Conservation (phyloP, 2,797 vertebrate species). For the Lithobates sylvaticus region DNA sequence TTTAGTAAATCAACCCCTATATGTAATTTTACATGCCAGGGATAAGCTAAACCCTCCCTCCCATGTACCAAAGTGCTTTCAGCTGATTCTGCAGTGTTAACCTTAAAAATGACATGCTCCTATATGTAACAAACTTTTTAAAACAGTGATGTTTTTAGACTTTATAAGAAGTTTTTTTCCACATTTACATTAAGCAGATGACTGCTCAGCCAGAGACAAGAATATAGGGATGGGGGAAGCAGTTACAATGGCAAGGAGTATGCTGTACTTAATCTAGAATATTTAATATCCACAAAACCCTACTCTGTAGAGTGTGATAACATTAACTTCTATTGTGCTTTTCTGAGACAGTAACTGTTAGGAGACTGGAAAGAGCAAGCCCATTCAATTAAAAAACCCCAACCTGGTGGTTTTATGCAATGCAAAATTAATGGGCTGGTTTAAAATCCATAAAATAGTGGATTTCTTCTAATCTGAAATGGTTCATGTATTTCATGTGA, state of each 20-base stretch:
- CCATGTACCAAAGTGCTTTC: neutral
- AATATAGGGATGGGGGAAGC: neutral
- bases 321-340: conserved; percentile 57
- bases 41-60: neutral
- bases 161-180: conserved; percentile 13
- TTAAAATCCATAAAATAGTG: conserved; percentile 71
- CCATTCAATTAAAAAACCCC: conserved; percentile 70
- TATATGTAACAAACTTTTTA: conserved; percentile 15
- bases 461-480: conserved; percentile 68
- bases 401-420: conserved; percentile 70
- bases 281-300: conserved; percentile 25
- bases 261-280: conserved; percentile 24
- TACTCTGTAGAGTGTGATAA: conserved; percentile 39
- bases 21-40: too few species aligned
- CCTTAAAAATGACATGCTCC: neutral
- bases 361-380: conserved; percentile 63
- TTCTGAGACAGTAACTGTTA: conserved; percentile 49
- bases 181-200: neutral
- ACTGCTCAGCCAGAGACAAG: neutral
- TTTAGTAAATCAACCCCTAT: too few species aligned
- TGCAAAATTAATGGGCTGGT: conserved; percentile 69
- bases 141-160: conserved; percentile 8
- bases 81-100: neutral
- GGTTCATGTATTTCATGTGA: conserved; percentile 70
- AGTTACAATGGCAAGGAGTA: conserved; percentile 12